These are phyloP conservation scores for Hydrotaea cyrtoneurina DNA, from an alignment of 2,888 invertebrate genomes.

Conservation along the genomic window DNA sequence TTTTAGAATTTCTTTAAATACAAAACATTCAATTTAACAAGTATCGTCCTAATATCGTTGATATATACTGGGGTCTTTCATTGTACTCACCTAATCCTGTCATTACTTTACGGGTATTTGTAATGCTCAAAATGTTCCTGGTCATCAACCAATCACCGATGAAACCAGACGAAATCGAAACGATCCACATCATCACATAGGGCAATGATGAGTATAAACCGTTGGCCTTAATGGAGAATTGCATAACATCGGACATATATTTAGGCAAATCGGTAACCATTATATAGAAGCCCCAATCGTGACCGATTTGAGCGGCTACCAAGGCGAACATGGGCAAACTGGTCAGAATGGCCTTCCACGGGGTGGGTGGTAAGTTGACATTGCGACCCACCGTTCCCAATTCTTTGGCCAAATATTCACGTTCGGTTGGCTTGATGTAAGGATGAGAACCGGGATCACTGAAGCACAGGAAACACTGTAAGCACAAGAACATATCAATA, in stretches of 20 bases:
- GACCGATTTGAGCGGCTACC: slow-evolving; percentile 87
- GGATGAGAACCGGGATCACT: slow-evolving; percentile 88
- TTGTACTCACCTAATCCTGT: slow-evolving; percentile 84
- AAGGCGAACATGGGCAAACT: slow-evolving; percentile 88
- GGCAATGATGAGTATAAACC: slow-evolving; percentile 84
- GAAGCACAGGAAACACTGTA: slow-evolving; percentile 84
- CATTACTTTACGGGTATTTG: slow-evolving; percentile 81
- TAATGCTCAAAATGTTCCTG: slow-evolving; percentile 82
- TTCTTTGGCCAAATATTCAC: slow-evolving; percentile 85
- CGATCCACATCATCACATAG: slow-evolving; percentile 84
- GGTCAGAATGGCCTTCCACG: slow-evolving; percentile 87
- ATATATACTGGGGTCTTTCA: too few species aligned
- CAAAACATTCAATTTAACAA: too few species aligned
- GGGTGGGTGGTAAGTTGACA: slow-evolving; percentile 84
- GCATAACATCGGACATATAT: slow-evolving; percentile 84
- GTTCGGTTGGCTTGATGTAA: slow-evolving; percentile 87
- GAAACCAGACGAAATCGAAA: slow-evolving; percentile 84
- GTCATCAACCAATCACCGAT: slow-evolving; percentile 87
- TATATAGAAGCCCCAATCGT: slow-evolving; percentile 86
- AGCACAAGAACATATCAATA: slow-evolving; percentile 46
- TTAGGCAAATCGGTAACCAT: slow-evolving; percentile 86
- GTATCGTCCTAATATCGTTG: too few species aligned
- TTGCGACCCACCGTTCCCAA: slow-evolving; percentile 83
- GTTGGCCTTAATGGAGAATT: slow-evolving; percentile 84
- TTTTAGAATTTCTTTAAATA: too few species aligned